phyloP scores from a whole-genome alignment of 2,797 vertebrate genomes.

The Meda fulgida region DNA sequence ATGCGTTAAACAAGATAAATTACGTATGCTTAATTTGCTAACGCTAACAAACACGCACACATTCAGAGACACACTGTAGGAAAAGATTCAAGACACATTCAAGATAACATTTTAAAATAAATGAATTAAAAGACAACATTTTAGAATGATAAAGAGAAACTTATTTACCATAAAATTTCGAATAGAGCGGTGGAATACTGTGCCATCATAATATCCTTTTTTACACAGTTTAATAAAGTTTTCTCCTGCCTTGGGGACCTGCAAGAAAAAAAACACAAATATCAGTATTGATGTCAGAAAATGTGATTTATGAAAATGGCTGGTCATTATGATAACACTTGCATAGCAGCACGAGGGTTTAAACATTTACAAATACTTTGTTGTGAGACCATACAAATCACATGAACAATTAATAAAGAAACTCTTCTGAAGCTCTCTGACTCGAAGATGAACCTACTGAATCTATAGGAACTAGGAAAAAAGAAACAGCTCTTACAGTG shows the following conservation, averaged over 20 bases:
- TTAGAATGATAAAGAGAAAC: background rate
- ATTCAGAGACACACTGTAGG: background rate
- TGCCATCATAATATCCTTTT: conserved; percentile 90
- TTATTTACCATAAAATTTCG: conserved; percentile 91
- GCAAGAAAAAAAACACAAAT: conserved; percentile 39
- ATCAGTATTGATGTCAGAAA: background rate
- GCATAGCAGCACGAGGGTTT: too few species aligned
- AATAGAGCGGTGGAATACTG: conserved; percentile 94
- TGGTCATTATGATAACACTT: background rate
- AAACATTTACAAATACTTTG: background rate
- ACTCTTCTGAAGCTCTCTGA: background rate
- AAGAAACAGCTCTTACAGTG: background rate
- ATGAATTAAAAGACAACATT: background rate
- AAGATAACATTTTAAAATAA: background rate
- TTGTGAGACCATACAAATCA: background rate
- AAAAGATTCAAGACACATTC: background rate
- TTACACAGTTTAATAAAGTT: conserved; percentile 95
- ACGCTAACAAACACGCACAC: background rate
- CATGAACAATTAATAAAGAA: background rate
- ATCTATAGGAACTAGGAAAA: background rate
- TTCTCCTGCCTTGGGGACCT: conserved; percentile 94
- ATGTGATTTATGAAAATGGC: conserved; percentile 4
- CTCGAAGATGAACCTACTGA: background rate
- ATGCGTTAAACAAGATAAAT: too few species aligned
- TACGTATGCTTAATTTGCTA: too few species aligned